phyloP scores from a whole-genome alignment of 2,797 vertebrate species.

The Ammospiza maritima region DNA sequence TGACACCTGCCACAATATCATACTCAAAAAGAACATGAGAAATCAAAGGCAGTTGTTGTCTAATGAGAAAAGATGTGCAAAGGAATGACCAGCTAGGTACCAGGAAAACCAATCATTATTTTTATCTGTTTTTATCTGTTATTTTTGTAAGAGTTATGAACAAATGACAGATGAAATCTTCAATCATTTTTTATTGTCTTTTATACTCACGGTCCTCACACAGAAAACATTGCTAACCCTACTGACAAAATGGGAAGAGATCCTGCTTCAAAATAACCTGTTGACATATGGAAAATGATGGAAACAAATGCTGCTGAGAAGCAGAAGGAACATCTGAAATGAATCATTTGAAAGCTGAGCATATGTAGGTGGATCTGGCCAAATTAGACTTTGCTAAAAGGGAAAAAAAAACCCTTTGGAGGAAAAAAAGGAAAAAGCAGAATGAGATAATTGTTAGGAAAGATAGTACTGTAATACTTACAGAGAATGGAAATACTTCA shows the following conservation, averaged over 20 bases:
- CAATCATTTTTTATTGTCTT: constrained; percentile 2
- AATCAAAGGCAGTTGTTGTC: neutral
- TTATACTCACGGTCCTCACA: neutral
- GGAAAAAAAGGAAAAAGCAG: constrained; percentile 43
- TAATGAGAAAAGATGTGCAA: neutral
- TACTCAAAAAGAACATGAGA: constrained; percentile 5
- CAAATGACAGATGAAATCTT: neutral
- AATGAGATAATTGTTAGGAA: constrained; percentile 67
- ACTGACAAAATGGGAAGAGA: constrained; percentile 22
- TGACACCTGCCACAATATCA: neutral
- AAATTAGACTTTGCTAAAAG: constrained; percentile 65
- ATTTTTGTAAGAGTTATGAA: constrained; percentile 20
- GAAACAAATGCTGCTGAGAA: constrained; percentile 74
- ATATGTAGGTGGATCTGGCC: constrained; percentile 75
- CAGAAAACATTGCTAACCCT: constrained; percentile 18
- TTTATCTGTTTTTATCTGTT: neutral
- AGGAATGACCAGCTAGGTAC: neutral
- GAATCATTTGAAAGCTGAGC: constrained; percentile 76
- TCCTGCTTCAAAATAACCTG: constrained; percentile 67
- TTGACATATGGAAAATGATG: constrained; percentile 73
- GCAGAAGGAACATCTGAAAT: constrained; percentile 78
- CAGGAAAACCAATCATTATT: neutral
- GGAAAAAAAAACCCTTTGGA: neutral
- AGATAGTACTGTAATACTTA: constrained; percentile 37
- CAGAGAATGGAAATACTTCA: constrained; percentile 13